phyloP scores from a whole-genome alignment of 2,888 invertebrate species.

The Scaeva pyrastri region DNA sequence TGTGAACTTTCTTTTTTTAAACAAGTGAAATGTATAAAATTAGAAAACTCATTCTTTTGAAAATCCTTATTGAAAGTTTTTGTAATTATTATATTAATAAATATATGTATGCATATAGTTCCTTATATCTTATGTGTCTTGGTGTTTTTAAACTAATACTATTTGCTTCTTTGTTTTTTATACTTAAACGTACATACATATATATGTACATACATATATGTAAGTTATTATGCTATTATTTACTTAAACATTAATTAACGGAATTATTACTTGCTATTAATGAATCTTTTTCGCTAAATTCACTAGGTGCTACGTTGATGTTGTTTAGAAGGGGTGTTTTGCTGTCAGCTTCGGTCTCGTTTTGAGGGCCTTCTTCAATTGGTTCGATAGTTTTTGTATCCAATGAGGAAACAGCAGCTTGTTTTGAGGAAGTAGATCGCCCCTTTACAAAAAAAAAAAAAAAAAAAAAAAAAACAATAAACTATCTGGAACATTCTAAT shows the following conservation, averaged over 20 bases:
- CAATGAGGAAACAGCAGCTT: background rate
- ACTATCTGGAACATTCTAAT: background rate
- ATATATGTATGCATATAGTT: slow-evolving; percentile 6
- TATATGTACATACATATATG: too few relatives aligned
- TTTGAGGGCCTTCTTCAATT: slow-evolving; percentile 54
- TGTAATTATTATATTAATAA: too few relatives aligned
- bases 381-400: slow-evolving; percentile 20
- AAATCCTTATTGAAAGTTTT: slow-evolving; percentile 35
- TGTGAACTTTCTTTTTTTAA: slow-evolving; percentile 14
- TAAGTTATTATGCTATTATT: background rate
- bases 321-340: slow-evolving; percentile 81
- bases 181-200: slow-evolving; percentile 15
- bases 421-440: slow-evolving; percentile 31
- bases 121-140: slow-evolving; percentile 25
- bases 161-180: slow-evolving; percentile 21
- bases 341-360: slow-evolving; percentile 79
- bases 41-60: slow-evolving; percentile 64
- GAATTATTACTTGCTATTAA: slow-evolving; percentile 66
- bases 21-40: slow-evolving; percentile 67
- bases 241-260: slow-evolving; percentile 67
- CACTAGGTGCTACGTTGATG: slow-evolving; percentile 57
- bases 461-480: background rate
- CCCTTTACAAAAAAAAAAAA: slow-evolving; percentile 35
- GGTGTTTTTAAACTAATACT: slow-evolving; percentile 26
- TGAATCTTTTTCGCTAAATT: slow-evolving; percentile 73